phyloP scores from a whole-genome alignment of 2,113 vertebrate species.

The Ibidorhyncha struthersii region DNA sequence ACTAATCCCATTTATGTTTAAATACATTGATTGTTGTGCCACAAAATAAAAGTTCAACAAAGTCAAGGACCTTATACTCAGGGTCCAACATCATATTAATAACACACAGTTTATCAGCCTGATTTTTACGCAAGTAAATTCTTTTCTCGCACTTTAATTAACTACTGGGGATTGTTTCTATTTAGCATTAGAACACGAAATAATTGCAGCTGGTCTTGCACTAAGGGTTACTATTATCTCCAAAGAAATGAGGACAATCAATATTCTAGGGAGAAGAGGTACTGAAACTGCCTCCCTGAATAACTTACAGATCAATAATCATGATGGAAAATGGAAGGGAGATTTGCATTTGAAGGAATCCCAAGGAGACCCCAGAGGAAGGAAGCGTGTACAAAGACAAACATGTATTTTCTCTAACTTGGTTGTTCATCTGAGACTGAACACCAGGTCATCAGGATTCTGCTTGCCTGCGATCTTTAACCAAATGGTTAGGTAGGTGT shows the following conservation, averaged over 20 bases:
- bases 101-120: not conserved
- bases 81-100: not conserved
- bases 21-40: not conserved
- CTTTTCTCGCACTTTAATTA: not conserved
- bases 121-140: not conserved
- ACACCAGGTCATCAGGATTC: not conserved
- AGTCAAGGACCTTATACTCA: not conserved
- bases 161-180: not conserved
- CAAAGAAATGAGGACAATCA: not conserved
- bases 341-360: slow-evolving; percentile 8
- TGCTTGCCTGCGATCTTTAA: not conserved
- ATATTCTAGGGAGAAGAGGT: not conserved
- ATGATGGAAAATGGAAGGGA: not conserved
- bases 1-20: not conserved
- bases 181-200: not conserved
- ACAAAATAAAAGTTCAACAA: not conserved
- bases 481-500: not conserved
- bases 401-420: not conserved
- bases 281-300: not conserved
- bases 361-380: not conserved
- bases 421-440: not conserved
- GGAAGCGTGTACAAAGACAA: not conserved
- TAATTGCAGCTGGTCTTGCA: not conserved
- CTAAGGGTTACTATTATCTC: not conserved
- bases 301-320: slow-evolving; percentile 7